A percentile compares a stretch with the other conserved stretches of the same genome.
phyloP scores from a whole-genome alignment of 2,113 vertebrate genomes.

The Channa maculata region DNA sequence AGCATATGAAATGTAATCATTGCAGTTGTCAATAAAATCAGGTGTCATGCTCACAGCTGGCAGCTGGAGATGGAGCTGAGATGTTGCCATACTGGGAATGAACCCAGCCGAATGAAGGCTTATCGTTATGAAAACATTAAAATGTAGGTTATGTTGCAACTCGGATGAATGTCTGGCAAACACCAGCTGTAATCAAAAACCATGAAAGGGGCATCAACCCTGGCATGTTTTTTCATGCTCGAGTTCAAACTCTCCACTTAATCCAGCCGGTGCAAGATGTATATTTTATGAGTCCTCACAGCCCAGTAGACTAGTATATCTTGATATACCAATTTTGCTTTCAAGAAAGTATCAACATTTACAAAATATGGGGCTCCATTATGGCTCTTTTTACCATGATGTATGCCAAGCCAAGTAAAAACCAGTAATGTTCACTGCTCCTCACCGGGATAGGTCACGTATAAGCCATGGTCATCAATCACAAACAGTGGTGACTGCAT shows the following conservation, averaged over 20 bases:
- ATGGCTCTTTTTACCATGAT: slow-evolving; percentile 41
- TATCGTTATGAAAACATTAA: slow-evolving; percentile 55
- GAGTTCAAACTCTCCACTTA: slow-evolving; percentile 33
- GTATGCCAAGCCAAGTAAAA: slow-evolving; percentile 42
- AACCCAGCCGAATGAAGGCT: slow-evolving; percentile 32
- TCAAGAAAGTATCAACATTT: slow-evolving; percentile 38
- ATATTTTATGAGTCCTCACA: slow-evolving; percentile 31
- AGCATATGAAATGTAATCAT: slow-evolving; percentile 66
- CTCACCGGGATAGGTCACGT: slow-evolving; percentile 58
- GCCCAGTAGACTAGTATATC: no score
- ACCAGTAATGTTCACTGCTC: slow-evolving; percentile 51
- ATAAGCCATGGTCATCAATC: slow-evolving; percentile 81
- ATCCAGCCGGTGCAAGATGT: slow-evolving; percentile 31
- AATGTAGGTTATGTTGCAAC: slow-evolving; percentile 39
- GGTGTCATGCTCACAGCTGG: slow-evolving; percentile 44
- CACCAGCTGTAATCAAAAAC: slow-evolving; percentile 40
- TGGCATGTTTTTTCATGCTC: slow-evolving; percentile 36
- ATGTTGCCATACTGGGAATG: slow-evolving; percentile 29
- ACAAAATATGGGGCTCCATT: slow-evolving; percentile 37
- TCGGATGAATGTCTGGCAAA: slow-evolving; percentile 51
- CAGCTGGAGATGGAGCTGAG: slow-evolving; percentile 13
- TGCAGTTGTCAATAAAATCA: slow-evolving; percentile 64
- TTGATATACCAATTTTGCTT: slow-evolving; percentile 21
- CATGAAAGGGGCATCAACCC: slow-evolving; percentile 26
- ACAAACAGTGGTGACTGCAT: slow-evolving; percentile 63